phyloP scores from a whole-genome alignment of 2,797 vertebrate species.

The Dromococcyx pavoninus region DNA sequence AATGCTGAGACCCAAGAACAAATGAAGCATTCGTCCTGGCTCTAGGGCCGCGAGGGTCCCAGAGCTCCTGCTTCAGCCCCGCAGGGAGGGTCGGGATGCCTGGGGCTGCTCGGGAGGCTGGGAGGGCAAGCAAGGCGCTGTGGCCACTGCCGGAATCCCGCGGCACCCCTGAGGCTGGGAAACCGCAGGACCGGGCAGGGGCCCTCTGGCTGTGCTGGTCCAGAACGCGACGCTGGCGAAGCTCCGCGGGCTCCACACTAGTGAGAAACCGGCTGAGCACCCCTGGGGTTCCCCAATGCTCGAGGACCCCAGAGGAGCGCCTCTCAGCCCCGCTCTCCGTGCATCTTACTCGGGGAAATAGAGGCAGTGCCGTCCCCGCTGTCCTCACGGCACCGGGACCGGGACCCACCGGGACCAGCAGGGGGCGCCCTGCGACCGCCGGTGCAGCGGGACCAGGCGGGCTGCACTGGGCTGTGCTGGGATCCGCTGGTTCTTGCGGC shows the following conservation, averaged over 20 bases:
- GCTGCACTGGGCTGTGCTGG: neutral
- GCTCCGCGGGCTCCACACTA: too few species aligned
- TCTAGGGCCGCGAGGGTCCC: neutral
- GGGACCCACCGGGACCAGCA: neutral
- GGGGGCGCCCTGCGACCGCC: neutral
- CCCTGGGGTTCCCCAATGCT: neutral
- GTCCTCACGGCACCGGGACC: neutral
- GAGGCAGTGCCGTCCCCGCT: neutral
- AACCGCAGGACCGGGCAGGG: neutral
- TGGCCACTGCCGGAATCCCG: rapidly evolving
- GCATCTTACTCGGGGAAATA: neutral
- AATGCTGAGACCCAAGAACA: rapidly evolving
- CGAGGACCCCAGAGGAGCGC: neutral
- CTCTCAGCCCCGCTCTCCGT: too few species aligned
- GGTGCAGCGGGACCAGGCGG: neutral
- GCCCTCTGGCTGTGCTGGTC: neutral
- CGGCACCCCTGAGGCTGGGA: neutral
- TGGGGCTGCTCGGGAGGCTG: neutral
- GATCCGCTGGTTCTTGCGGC: neutral
- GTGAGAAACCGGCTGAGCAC: too few species aligned
- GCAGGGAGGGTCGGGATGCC: neutral
- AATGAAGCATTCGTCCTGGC: neutral
- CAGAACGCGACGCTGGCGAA: neutral
- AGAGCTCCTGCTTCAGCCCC: neutral
- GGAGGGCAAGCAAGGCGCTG: neutral